phyloP scores from a whole-genome alignment of 2,113 vertebrate genomes.

The Rhadina sibilatrix region DNA sequence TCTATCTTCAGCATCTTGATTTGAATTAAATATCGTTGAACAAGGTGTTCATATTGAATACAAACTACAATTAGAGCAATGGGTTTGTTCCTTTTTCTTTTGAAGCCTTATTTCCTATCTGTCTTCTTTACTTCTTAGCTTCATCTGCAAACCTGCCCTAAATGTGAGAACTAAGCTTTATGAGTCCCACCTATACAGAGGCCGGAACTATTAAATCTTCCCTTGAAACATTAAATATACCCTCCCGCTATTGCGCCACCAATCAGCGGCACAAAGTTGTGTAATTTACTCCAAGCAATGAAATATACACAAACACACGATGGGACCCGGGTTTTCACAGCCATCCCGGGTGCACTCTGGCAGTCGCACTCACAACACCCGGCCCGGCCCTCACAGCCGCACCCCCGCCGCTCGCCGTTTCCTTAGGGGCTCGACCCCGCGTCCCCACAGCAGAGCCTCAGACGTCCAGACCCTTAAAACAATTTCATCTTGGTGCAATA shows the following conservation, averaged over 20 bases:
- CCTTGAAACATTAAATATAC: slow-evolving; percentile 9
- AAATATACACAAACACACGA: background rate
- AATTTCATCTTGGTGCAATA: background rate
- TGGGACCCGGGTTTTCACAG: slow-evolving; percentile 14
- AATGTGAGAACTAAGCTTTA: slow-evolving; percentile 47
- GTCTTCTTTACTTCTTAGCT: background rate
- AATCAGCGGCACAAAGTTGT: background rate
- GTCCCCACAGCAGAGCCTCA: background rate
- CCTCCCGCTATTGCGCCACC: background rate
- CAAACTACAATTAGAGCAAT: slow-evolving; percentile 70
- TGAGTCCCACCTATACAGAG: background rate
- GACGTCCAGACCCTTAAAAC: background rate
- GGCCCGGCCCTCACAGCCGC: rapidly evolving
- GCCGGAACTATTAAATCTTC: slow-evolving; percentile 14
- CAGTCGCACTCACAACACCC: rapidly evolving
- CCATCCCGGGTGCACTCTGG: background rate
- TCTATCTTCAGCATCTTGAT: slow-evolving; percentile 69
- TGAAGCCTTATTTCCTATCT: slow-evolving; percentile 51
- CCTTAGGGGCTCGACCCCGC: rapidly evolving
- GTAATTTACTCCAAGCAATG: background rate
- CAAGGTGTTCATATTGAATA: slow-evolving; percentile 72
- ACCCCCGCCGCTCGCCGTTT: rapidly evolving
- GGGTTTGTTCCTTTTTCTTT: slow-evolving; percentile 35
- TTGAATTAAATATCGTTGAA: slow-evolving; percentile 77
- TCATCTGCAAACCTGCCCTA: slow-evolving; percentile 29